phyloP scores from a whole-genome alignment of 2,113 vertebrate genomes.

The Etheostoma cragini region DNA sequence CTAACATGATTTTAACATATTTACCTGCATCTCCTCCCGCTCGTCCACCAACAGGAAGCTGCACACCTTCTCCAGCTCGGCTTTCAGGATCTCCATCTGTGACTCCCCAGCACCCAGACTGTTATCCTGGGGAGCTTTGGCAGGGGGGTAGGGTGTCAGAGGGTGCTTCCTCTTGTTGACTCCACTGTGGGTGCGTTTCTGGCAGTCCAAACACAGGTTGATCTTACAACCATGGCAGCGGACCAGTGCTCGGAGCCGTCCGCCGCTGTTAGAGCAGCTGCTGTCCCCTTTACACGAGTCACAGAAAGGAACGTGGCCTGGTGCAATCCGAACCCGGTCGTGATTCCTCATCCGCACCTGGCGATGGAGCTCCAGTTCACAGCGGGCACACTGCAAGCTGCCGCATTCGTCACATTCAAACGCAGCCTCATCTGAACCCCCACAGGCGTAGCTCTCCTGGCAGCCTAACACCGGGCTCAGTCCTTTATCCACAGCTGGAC shows the following conservation, averaged over 20 bases:
- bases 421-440: conserved; percentile 91
- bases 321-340: conserved; percentile 90
- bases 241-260: conserved; percentile 89
- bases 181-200: conserved; percentile 94
- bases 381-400: conserved; percentile 93
- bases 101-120: conserved; percentile 78
- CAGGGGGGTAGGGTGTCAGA: conserved; percentile 81
- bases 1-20: neutral
- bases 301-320: conserved; percentile 92
- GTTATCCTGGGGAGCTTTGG: conserved; percentile 68
- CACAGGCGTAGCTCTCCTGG: conserved; percentile 97
- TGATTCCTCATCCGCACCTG: conserved; percentile 94
- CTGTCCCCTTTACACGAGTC: conserved; percentile 92
- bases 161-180: conserved; percentile 94
- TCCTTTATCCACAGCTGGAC: conserved; percentile 86
- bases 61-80: conserved; percentile 90
- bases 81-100: conserved; percentile 86
- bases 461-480: conserved; percentile 87
- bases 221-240: conserved; percentile 96
- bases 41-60: conserved; percentile 98
- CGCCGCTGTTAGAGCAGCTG: conserved; percentile 72
- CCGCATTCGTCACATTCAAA: conserved; percentile 98
- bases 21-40: conserved; percentile 95
- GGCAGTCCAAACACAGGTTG: conserved; percentile 95
- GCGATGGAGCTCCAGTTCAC: conserved; percentile 93